Evolutionary conservation across 2,797 vertebrate species (phyloP), one percentile per base, ranked within the genome.

Genomic region (Anguilla marmorata): DNA sequence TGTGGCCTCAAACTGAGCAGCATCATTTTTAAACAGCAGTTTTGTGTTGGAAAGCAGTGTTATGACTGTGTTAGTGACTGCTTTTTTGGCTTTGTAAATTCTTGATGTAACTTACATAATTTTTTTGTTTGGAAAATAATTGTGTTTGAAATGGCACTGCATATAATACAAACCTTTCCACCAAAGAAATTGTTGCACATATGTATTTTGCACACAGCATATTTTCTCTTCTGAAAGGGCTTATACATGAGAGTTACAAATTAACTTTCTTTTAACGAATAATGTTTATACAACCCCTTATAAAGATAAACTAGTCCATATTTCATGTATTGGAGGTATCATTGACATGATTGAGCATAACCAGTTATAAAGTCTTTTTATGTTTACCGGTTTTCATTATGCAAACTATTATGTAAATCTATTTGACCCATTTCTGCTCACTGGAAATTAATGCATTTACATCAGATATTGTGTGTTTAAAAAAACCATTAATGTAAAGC

Each of bases 401-500:
- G 90, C 92, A 93, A 89, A 93, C 90, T 88, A 90, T 95, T 96
- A 96, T 96, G 95, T 93, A 95, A 96, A 96, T 96, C 91, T 92
- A 87, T 82, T 87, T 95, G 95, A 96, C 95, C 95, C 91, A 95
- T 94, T 96, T 96, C 92, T 95, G 95, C 94, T 94, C 91, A 11
- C 82, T 90, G 91, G 93, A 95, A 96, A 96, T 96, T 80, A 94
- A 96, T 96, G 95, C 92, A 93, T 94, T 95, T 96, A 94, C 93
- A 93, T 91, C 91, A 66, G 94, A 92, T 91, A 92, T 92, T 92
- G 88, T 19, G 16, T 66, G 21, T 87, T 89, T 89, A 88, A 89
- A 91, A 87, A 84, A 91, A 89, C 87, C 90, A 87, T 91, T 93
- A 93, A 92, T 91, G 90, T 92, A 93, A 93, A 90, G 83, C 85